These are phyloP conservation scores for Megalops cyprinoides DNA, from an alignment of 2,797 vertebrate species.

Conservation along the genomic window DNA sequence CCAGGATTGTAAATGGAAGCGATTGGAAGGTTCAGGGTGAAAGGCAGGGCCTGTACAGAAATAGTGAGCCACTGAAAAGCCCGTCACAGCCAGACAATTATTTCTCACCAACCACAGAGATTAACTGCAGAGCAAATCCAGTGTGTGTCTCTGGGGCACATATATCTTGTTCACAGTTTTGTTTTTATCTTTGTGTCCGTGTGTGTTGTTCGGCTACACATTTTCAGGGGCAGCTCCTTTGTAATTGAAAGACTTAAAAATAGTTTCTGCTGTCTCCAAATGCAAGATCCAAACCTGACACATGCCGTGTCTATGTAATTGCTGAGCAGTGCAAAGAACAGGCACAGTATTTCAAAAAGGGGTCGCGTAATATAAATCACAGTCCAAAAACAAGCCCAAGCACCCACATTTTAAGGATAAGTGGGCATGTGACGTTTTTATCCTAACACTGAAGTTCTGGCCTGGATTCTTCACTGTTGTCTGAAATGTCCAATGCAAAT, in stretches of 20 bases:
- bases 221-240: not conserved
- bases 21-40: slow-evolving; percentile 16
- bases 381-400: too few species aligned
- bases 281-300: not conserved
- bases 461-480: not conserved
- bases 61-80: too few species aligned
- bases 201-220: not conserved
- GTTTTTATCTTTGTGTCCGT: not conserved
- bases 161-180: not conserved
- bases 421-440: not conserved
- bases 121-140: not conserved
- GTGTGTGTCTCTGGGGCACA: not conserved
- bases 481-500: not conserved
- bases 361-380: too few species aligned
- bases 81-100: slow-evolving; percentile 6
- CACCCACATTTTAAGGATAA: too few species aligned
- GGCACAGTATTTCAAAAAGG: not conserved
- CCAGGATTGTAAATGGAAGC: not conserved
- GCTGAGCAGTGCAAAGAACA: not conserved
- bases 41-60: not conserved
- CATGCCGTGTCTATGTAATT: not conserved
- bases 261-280: not conserved
- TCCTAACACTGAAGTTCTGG: not conserved
- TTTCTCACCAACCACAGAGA: not conserved
- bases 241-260: too few species aligned